Base-by-base conservation (phyloP, 2,113 vertebrate genomes). In the Oncorhynchus kisutch region DNA sequence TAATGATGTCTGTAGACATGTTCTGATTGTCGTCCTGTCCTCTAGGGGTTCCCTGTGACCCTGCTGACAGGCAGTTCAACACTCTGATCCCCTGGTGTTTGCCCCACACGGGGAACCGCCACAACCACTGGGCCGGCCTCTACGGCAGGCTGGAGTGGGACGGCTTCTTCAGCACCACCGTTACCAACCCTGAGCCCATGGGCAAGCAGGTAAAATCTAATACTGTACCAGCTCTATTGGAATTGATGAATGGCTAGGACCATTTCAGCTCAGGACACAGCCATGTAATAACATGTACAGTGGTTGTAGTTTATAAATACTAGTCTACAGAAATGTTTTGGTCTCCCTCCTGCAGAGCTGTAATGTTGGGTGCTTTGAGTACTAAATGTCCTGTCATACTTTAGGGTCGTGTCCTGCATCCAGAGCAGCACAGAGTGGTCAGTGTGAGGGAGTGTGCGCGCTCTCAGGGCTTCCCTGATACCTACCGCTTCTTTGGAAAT, bases 121-220 rank as follows among this genome's bases (percentile, higher is more conserved):
- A 98, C 91, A 99, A 99, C 86, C 97, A 99, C 91, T 99, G 97
- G 97, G 97, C 97, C 0, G 97, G 97, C 13, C 95, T 99, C 6
- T 99, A 99, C 0, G 97, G 97, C 11, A 91, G 97, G 14, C 82
- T 99, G 69, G 97, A 98, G 85, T 99, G 97, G 97, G 97, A 99
- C 0, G 97, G 97, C 9, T 99, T 99, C 93, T 99, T 99, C 91
- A 98, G 97, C 90, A 99, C 97, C 3, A 99, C 97, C 0, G 97
- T 99, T 71, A 99, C 97, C 83, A 99, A 99, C 83, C 97, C 97
- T 0, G 97, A 99, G 85, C 97, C 97, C 25, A 99, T 99, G 97
- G 97, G 97, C 89, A 99, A 99, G 87, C 97, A 99, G 96, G 97
- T 98, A 72, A 27, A 84, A 5, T 18, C 4, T 11, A 11, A 45